These are phyloP conservation scores for Malurus splendens DNA, from an alignment of 2,797 vertebrate species.

Conservation along the genomic window DNA sequence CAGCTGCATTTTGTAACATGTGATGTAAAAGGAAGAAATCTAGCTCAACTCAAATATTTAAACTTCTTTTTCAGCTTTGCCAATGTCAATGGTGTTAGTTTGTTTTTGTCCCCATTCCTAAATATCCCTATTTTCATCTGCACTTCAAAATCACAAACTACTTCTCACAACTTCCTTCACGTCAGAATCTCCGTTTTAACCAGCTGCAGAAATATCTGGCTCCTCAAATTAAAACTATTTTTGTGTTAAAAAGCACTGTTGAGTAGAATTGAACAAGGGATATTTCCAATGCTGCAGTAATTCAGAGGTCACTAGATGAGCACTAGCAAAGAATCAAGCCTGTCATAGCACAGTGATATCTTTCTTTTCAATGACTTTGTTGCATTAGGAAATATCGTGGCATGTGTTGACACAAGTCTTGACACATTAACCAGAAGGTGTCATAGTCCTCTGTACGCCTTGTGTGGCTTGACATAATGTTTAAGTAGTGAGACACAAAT, in stretches of 20 bases:
- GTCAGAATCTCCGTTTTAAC: neutral
- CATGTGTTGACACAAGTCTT: neutral
- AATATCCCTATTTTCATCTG: neutral
- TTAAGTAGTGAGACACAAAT: neutral
- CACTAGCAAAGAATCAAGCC: neutral
- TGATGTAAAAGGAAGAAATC: neutral
- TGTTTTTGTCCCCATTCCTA: neutral
- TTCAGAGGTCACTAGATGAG: neutral
- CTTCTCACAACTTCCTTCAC: neutral
- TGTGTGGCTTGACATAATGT: neutral
- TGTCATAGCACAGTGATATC: neutral
- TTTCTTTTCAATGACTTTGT: neutral
- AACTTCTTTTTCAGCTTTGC: neutral
- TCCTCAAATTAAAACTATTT: neutral
- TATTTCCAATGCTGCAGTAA: neutral
- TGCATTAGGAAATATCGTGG: neutral
- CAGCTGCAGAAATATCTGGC: neutral
- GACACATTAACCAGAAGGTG: conserved; percentile 1
- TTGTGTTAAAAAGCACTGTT: neutral
- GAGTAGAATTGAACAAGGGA: neutral
- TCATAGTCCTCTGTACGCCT: neutral
- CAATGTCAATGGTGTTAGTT: neutral
- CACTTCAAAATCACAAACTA: neutral
- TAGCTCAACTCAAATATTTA: neutral
- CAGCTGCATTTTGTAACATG: neutral